Evolutionary conservation across 2,797 vertebrate genomes (phyloP).

Genomic region (Epinephelus coioides): DNA sequence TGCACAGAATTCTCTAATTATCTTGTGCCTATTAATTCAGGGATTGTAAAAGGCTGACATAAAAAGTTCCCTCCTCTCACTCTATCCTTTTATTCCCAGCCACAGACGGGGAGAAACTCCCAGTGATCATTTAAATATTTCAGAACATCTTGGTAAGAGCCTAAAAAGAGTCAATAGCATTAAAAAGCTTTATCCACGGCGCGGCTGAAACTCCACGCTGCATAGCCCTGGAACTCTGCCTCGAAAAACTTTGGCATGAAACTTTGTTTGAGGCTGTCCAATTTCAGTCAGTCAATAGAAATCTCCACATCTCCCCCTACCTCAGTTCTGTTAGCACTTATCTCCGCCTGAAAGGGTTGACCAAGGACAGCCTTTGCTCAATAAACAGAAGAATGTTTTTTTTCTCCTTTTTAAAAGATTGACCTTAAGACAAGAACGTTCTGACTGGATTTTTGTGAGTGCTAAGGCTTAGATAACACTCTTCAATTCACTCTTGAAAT

Average conservation of each 20-base stretch:
- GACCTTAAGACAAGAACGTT: conserved; percentile 77
- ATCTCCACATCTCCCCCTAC: conserved; percentile 60
- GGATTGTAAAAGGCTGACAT: conserved; percentile 76
- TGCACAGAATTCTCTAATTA: conserved; percentile 79
- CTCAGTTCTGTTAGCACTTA: conserved; percentile 74
- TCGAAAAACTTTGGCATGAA: conserved; percentile 73
- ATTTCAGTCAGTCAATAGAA: conserved; percentile 79
- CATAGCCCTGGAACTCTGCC: conserved; percentile 69
- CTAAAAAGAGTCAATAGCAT: conserved; percentile 78
- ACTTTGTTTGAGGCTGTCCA: conserved; percentile 78
- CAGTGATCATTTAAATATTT: conserved; percentile 82
- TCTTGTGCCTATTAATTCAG: conserved; percentile 77
- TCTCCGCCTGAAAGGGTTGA: conserved; percentile 73
- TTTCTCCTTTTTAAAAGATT: conserved; percentile 72
- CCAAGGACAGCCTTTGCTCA: conserved; percentile 78
- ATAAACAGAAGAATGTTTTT: conserved; percentile 76
- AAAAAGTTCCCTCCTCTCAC: conserved; percentile 71
- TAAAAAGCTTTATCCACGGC: conserved; percentile 75
- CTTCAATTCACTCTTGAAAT: conserved; percentile 68
- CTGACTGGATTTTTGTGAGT: conserved; percentile 72
- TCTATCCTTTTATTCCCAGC: conserved; percentile 72
- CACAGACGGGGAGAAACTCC: conserved; percentile 76
- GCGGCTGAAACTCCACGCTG: conserved; percentile 59
- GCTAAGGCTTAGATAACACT: conserved; percentile 70
- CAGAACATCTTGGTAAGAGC: conserved; percentile 76